Conservation (phyloP, 1,140 invertebrate species). For the Druon quercuslanigerum region DNA sequence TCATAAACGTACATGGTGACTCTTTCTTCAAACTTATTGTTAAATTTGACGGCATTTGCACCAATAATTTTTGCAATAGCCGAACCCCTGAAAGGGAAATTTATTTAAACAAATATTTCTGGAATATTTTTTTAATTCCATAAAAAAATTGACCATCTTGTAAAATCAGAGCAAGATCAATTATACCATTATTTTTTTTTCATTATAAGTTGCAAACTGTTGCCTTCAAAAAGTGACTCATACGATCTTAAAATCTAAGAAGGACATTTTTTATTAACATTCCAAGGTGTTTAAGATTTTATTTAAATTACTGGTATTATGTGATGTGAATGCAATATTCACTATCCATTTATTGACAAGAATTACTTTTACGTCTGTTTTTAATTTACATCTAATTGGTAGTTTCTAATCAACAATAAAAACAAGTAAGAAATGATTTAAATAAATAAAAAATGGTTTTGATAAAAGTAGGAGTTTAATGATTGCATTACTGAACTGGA, state of each 20-base stretch:
- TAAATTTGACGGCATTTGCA: conserved; percentile 79
- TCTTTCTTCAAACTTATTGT: conserved; percentile 79
- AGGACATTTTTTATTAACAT: neutral
- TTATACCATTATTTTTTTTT: too few species aligned
- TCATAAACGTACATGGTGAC: conserved; percentile 88
- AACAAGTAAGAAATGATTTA: too few species aligned
- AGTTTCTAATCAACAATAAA: neutral
- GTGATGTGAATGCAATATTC: neutral
- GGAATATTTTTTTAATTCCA: too few species aligned
- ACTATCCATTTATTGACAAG: neutral
- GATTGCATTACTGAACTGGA: too few species aligned
- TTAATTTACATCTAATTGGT: neutral
- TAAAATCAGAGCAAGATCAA: too few species aligned
- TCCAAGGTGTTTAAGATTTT: conserved; percentile 8
- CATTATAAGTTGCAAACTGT: neutral
- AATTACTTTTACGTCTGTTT: neutral
- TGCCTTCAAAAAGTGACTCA: neutral
- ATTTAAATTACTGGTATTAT: conserved; percentile 7
- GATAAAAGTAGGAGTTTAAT: too few species aligned
- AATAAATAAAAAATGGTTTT: too few species aligned
- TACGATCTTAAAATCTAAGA: neutral
- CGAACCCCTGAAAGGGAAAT: conserved; percentile 80
- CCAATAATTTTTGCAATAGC: conserved; percentile 88
- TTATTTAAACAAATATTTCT: neutral
- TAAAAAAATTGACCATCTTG: too few species aligned